A percentile compares a stretch with the other conserved stretches of the same genome.
These are phyloP conservation scores for Rhingia rostrata DNA, from an alignment of 2,888 invertebrate genomes.

Conservation along the genomic window DNA sequence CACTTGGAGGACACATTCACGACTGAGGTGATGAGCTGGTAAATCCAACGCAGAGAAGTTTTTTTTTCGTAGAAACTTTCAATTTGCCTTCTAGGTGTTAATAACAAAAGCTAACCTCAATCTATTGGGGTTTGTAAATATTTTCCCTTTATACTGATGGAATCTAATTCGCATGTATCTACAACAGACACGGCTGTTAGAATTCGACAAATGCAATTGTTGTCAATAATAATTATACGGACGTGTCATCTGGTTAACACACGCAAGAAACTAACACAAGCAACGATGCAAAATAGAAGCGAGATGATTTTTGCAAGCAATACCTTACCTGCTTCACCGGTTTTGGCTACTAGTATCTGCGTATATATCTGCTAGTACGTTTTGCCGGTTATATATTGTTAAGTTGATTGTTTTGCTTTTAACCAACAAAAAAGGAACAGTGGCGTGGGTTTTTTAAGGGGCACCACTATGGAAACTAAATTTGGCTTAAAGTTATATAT, in stretches of 20 bases:
- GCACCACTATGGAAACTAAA: not conserved
- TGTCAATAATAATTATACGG: constrained; percentile 43
- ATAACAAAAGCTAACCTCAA: constrained; percentile 31
- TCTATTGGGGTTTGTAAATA: constrained; percentile 28
- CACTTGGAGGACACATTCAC: constrained; percentile 30
- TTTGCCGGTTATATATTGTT: constrained; percentile 43
- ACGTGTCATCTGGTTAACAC: constrained; percentile 40
- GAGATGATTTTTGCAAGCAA: constrained; percentile 51
- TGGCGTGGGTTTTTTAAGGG: constrained; percentile 33
- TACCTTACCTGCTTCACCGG: constrained; percentile 54
- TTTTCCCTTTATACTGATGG: constrained; percentile 25
- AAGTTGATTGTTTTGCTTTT: not conserved
- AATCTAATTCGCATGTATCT: constrained; percentile 33
- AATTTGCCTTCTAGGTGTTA: constrained; percentile 31
- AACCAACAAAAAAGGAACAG: constrained; percentile 13
- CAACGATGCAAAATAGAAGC: constrained; percentile 32
- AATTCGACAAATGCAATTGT: constrained; percentile 40
- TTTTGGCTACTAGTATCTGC: constrained; percentile 23
- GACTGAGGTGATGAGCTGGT: not conserved
- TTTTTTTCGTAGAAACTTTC: constrained; percentile 36
- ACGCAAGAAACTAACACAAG: constrained; percentile 46
- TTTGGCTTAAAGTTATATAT: not conserved
- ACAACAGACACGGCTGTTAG: not conserved
- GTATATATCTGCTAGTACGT: not conserved
- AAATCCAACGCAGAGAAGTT: not conserved